Base-by-base conservation (phyloP, 2,888 invertebrate genomes). In the Drosophila pseudotakahashii region DNA sequence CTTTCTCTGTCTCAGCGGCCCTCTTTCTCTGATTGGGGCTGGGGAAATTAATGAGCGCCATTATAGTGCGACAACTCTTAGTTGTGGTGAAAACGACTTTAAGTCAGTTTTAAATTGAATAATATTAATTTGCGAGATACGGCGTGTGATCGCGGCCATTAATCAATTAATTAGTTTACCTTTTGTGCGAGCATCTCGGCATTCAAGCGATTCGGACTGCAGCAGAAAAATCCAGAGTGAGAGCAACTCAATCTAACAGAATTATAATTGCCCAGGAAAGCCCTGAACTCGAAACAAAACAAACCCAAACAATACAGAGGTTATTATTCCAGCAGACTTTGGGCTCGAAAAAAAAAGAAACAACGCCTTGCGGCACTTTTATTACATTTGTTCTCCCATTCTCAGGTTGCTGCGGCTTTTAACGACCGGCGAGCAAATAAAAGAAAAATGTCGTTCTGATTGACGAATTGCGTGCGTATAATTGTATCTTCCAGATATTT, bases 391-490 rank as follows among this genome's bases (percentile, higher is more conserved):
- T 57, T 73, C 64, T 62, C 64, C 60, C 71, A 58, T 73, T 75
- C 75, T 54, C 64, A 66, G 64, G 64, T 57, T 60, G 64, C 59
- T 73, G 67, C 44, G 62, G 47, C 72, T 73, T 59, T 75, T 88
- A 84, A 88, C 78, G 89, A 73, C 79, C 75, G 64, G 61, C 77
- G 78, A 82, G 87, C 86, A 82, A 88, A 89, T 88, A 86, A 86
- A 89, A 81, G 82, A 89, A 89, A 88, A 89, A 88, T 90, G 89
- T 90, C 86, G 87, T 87, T 89, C 89, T 92, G 90, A 91, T 91
- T 91, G 91, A 91, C 90, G 88, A 85, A 90, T 92, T 89, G 91
- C 91, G 91, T 91, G 91, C 89, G 85, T 88, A 89, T 91, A 91
- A 91, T 91, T 91, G 90, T 87, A 81, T 89, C 88, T 88, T 82